A percentile compares a stretch with the other conserved stretches of the same genome.
phyloP scores from a whole-genome alignment of 2,113 vertebrate genomes.

The Myotis davidii region DNA sequence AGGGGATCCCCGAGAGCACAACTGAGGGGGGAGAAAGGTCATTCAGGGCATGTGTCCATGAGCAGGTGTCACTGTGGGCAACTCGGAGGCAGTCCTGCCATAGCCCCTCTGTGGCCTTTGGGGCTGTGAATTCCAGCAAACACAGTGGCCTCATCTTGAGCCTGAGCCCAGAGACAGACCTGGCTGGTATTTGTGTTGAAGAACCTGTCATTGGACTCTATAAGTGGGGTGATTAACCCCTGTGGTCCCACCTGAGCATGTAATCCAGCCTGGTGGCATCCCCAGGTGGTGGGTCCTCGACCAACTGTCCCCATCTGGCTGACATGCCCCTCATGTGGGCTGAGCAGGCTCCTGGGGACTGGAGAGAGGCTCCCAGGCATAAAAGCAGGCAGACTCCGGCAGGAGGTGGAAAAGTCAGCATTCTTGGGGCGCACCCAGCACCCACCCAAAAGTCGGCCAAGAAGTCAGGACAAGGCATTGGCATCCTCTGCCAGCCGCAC shows the following conservation, averaged over 20 bases:
- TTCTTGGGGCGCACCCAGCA: background rate
- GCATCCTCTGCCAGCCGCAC: background rate
- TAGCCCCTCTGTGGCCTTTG: background rate
- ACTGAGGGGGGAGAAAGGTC: background rate
- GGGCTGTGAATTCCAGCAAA: background rate
- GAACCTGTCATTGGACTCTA: background rate
- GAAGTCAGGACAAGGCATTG: background rate
- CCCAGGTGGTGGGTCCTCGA: too few species aligned
- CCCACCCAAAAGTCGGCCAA: too few species aligned
- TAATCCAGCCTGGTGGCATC: background rate
- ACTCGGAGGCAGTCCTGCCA: too few species aligned
- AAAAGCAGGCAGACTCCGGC: background rate
- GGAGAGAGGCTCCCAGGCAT: background rate
- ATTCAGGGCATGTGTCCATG: too few species aligned
- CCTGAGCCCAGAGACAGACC: too few species aligned
- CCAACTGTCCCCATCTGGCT: background rate
- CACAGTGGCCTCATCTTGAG: background rate
- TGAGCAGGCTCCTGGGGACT: background rate
- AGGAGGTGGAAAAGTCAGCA: background rate
- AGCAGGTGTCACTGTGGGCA: rapidly evolving
- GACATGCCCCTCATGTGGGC: background rate
- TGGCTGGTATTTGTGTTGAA: background rate
- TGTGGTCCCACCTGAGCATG: background rate
- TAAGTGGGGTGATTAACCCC: too few species aligned
- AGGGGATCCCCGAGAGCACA: too few species aligned